Evolutionary conservation across 2,888 invertebrate genomes (phyloP), one percentile per base, ranked within the genome.

Genomic region (Maniola hyperantus): DNA sequence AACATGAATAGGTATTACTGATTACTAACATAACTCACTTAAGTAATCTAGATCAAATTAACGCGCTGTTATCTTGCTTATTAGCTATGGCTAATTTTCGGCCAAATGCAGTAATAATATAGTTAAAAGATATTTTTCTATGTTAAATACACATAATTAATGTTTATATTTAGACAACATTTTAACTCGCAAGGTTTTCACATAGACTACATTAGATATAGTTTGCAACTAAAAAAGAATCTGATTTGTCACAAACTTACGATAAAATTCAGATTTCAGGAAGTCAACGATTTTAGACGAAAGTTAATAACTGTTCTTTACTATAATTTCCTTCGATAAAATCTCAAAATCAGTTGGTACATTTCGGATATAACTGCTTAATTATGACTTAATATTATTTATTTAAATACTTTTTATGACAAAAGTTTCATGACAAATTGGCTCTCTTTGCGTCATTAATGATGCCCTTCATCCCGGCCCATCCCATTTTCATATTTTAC

Each of bases 41-140:
- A 15, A 36, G 36, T 55, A 55, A 55, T 55, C 54, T 36, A 55
- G 54, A 55, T 55, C 54, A 36, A 55, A 55, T 55, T 36, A 55
- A 36, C 55, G 36, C 18, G 18, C 55, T 26, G 11, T 55, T 55
- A 55, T 39, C 54, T 54, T 36, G 54, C 36, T 54, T 36, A 54
- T 54, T 46, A 15, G 7, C 15, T 54, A 20, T 18, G 57, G 20
- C 11, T n/a, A n/a, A n/a, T n/a, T 39, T 26, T 26, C 26, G 4
- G 26, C 26, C 4, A 36, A 15, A 48, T 48, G 2, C 18, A 18
- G 15, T 42, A 13, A 42, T 42, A 42, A 13, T 0, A n/a, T n/a
- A n/a, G n/a, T n/a, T n/a, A 5, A 13, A 13, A 5, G 11, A 42
- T 5, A 13, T 11, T 0, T 1, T 42, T 13, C 13, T 42, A 13